Evolutionary conservation across 2,888 invertebrate genomes (phyloP).

Genomic region (Drosophila yooni): DNA sequence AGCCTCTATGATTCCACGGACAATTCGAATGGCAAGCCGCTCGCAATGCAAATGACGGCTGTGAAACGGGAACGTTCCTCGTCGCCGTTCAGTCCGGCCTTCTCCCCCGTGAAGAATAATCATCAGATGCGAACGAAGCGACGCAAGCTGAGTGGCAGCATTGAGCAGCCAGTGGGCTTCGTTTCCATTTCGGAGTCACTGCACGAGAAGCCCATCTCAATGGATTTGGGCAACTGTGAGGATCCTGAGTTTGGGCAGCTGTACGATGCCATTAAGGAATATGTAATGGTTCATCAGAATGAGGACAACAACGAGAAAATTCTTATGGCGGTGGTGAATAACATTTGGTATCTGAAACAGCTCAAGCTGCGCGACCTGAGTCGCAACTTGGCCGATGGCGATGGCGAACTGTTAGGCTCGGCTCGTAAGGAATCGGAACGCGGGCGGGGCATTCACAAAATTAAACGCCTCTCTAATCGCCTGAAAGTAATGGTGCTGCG

Average conservation of each 20-base stretch:
- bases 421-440: conserved; percentile 32
- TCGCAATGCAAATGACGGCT: conserved; percentile 13
- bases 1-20: conserved; percentile 82
- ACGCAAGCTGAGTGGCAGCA: conserved; percentile 69
- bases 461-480: conserved; percentile 80
- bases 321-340: conserved; percentile 72
- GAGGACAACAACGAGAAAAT: conserved; percentile 75
- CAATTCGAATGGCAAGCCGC: conserved; percentile 60
- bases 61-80: conserved; percentile 81
- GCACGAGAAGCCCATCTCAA: conserved; percentile 41
- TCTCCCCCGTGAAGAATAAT: conserved; percentile 76
- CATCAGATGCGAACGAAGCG: conserved; percentile 68
- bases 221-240: conserved; percentile 35
- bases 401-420: conserved; percentile 43
- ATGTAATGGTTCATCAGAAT: conserved; percentile 70
- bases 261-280: conserved; percentile 75
- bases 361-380: conserved; percentile 64
- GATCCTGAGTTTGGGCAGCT: conserved; percentile 78
- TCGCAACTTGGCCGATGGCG: conserved; percentile 47
- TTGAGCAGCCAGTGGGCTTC: conserved; percentile 35
- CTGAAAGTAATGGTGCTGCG: conserved; percentile 70
- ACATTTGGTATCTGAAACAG: conserved; percentile 81
- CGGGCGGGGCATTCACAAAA: conserved; percentile 44
- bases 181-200: background rate
- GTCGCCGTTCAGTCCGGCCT: conserved; percentile 82